Evolutionary conservation across 2,888 invertebrate genomes (phyloP), one percentile per base, ranked within the genome.

Genomic region (Anthophora plumipes): DNA sequence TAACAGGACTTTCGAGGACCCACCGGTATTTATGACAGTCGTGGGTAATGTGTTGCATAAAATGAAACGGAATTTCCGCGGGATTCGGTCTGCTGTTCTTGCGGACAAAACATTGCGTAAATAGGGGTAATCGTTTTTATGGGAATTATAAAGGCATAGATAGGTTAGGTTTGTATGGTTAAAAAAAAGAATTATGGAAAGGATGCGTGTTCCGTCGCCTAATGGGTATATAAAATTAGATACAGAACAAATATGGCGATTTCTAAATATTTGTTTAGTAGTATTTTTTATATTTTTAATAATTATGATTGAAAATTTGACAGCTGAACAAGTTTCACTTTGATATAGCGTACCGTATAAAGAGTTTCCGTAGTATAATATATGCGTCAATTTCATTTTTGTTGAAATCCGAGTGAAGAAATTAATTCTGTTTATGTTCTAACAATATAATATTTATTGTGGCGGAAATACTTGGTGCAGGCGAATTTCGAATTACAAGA

Each of bases 1-100:
- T 82, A 82, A 80, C 81, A 67, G 81, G 80, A 80, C 82, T 80
- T 82, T 82, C 68, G 72, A 72, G 41, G 52, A 76, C 68, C 31
- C 41, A 20, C n/a, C 25, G 54, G 59, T 69, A 66, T 75, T 80
- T 80, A 72, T 54, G 80, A 76, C 46, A 60, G 31, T 64, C 20
- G 20, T 52, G n/a, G 52, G 64, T 81, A 81, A 79, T 70, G 79
- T 80, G 80, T 80, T 79, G 79, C 59, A 79, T 80, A 73, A 79
- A 79, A 78, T 60, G 68, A 79, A 72, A 50, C 69, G 73, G 60
- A 68, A 46, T 69, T 68, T 31, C 64, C 60, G 46, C 37, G 57
- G 63, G 63, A 59, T 69, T 78, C 43, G 41, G 77, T 48, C 37
- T 31, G 11, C n/a, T n/a, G n/a, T n/a, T n/a, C n/a, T n/a, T n/a